Conservation (phyloP, 2,113 vertebrate species). For the Pungitius pungitius region DNA sequence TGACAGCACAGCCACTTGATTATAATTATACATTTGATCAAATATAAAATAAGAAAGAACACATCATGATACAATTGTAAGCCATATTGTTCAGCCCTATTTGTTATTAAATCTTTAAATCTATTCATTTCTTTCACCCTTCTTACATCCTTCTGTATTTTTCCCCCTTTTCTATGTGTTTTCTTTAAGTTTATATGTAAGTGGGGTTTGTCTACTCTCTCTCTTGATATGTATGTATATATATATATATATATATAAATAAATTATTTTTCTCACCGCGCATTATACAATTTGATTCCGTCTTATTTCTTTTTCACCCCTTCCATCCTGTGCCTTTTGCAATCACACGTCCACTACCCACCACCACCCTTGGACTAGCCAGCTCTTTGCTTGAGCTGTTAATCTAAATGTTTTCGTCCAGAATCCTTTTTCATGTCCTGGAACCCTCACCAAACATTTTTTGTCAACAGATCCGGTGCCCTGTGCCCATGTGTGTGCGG, state of each 20-base stretch:
- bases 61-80: not conserved
- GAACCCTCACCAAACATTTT: constrained; percentile 62
- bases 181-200: constrained; percentile 3
- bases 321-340: constrained; percentile 18
- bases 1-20: not conserved
- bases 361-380: constrained; percentile 34
- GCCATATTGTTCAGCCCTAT: not conserved
- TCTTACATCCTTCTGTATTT: constrained; percentile 5
- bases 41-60: not conserved
- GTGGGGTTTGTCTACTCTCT: constrained; percentile 2
- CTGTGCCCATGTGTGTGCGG: constrained; percentile 57
- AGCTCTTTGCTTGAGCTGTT: constrained; percentile 56
- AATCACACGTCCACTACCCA: constrained; percentile 43
- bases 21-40: not conserved
- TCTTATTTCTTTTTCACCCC: constrained; percentile 29
- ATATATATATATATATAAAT: constrained; percentile 5
- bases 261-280: constrained; percentile 15
- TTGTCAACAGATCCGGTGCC: constrained; percentile 58
- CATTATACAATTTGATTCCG: constrained; percentile 26
- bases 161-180: not conserved
- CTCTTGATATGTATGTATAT: constrained; percentile 1
- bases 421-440: constrained; percentile 66
- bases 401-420: constrained; percentile 56
- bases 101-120: constrained; percentile 10
- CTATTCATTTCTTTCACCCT: not conserved